These are phyloP conservation scores for Pristionchus maxplancki DNA, from an alignment of 2,888 invertebrate genomes.

Conservation along the genomic window DNA sequence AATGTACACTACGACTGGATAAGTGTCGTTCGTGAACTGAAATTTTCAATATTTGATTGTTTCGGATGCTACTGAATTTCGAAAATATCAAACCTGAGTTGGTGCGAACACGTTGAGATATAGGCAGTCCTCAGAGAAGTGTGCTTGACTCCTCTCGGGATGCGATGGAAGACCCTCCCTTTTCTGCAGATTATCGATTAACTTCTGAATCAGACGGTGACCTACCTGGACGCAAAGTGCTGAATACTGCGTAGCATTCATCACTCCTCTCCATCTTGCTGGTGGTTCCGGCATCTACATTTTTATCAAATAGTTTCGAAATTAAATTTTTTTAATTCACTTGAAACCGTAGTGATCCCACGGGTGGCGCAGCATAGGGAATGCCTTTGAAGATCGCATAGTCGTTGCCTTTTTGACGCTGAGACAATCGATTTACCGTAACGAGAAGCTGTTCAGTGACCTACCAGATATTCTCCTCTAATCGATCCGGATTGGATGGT, in stretches of 20 bases:
- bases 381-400: constrained; percentile 78
- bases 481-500: constrained; percentile 76
- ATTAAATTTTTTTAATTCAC: constrained; percentile 54
- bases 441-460: not conserved
- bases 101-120: constrained; percentile 94
- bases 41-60: not conserved
- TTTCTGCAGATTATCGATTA: constrained; percentile 62
- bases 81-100: constrained; percentile 79
- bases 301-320: not conserved
- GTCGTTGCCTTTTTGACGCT: constrained; percentile 72
- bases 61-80: too few species aligned
- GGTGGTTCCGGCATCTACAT: constrained; percentile 74
- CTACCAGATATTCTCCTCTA: constrained; percentile 75
- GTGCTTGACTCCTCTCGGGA: constrained; percentile 64
- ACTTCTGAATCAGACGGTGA: not conserved
- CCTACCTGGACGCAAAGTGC: constrained; percentile 54
- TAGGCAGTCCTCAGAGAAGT: constrained; percentile 88
- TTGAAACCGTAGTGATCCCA: constrained; percentile 76
- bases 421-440: not conserved
- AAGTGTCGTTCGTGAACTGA: constrained; percentile 79
- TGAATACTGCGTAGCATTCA: constrained; percentile 77
- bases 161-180: constrained; percentile 63
- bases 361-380: constrained; percentile 78
- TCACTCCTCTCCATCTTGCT: constrained; percentile 77
- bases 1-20: constrained; percentile 94